Evolutionary conservation across 1,140 invertebrate genomes (phyloP).

Genomic region (Telenomus remus): DNA sequence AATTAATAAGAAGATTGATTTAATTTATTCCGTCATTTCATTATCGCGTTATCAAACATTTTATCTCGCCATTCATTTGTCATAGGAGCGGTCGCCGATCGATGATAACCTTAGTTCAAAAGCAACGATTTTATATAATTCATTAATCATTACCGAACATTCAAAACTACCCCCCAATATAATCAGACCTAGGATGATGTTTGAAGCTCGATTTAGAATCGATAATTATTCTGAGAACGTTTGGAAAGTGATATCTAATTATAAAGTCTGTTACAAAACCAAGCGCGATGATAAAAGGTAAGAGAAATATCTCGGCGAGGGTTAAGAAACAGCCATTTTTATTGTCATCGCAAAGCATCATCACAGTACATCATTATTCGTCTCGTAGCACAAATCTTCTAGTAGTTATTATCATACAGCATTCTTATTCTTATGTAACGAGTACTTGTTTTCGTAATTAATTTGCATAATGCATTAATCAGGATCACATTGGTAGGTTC

Average conservation of each 20-base stretch:
- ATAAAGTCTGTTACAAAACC: no score
- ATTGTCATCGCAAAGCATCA: constrained; percentile 5
- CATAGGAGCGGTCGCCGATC: neutral
- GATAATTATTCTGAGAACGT: no score
- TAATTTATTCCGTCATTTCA: constrained; percentile 11
- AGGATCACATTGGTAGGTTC: neutral
- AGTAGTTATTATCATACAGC: constrained; percentile 15
- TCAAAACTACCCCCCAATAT: no score
- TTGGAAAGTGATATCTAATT: no score
- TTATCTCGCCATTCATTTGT: neutral
- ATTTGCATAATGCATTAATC: constrained; percentile 34
- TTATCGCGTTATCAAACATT: neutral
- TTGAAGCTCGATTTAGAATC: no score
- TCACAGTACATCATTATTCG: constrained; percentile 7
- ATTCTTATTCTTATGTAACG: constrained; percentile 37
- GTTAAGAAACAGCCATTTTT: no score
- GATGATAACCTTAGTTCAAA: no score
- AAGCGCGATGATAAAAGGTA: neutral
- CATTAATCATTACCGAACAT: no score
- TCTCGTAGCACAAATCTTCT: constrained; percentile 18
- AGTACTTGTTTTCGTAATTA: constrained; percentile 32
- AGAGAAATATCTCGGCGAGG: neutral
- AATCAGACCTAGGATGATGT: no score
- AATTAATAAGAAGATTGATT: constrained; percentile 28
- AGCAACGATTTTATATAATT: no score